Evolutionary conservation across 2,888 invertebrate species (phyloP).

Genomic region (Clunio marinus): DNA sequence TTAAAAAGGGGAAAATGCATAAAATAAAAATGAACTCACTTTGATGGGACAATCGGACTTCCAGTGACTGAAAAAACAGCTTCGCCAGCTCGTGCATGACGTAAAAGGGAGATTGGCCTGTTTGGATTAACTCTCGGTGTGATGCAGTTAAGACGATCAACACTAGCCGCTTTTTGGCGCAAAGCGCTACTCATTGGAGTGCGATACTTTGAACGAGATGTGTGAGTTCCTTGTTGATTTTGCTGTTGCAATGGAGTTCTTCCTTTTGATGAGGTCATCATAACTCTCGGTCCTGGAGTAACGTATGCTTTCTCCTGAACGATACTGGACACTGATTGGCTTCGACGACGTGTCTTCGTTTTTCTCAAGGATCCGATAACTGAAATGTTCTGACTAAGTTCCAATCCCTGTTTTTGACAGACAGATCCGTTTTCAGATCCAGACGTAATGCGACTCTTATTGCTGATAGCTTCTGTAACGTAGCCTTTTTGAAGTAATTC

Average conservation of each 20-base stretch:
- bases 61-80: slow-evolving; percentile 49
- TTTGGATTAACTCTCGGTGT: slow-evolving; percentile 43
- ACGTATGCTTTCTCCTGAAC: background rate
- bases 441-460: background rate
- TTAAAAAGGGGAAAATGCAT: too few relatives aligned
- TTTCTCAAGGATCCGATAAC: background rate
- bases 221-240: background rate
- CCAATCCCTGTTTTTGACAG: too few relatives aligned
- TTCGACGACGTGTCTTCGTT: slow-evolving; percentile 13
- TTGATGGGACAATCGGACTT: slow-evolving; percentile 49
- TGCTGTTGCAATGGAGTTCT: background rate
- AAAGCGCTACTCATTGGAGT: background rate
- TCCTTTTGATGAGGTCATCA: background rate
- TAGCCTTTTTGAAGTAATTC: slow-evolving; percentile 23
- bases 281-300: slow-evolving; percentile 29
- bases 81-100: slow-evolving; percentile 51
- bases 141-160: slow-evolving; percentile 37
- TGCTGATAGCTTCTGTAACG: slow-evolving; percentile 36
- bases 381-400: background rate
- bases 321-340: slow-evolving; percentile 22
- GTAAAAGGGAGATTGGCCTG: slow-evolving; percentile 47
- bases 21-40: slow-evolving; percentile 47
- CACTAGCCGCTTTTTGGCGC: background rate
- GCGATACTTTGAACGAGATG: slow-evolving; percentile 29
- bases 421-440: too few relatives aligned